Base-by-base conservation (phyloP, 2,888 invertebrate species). In the Priocnemis perturbator region DNA sequence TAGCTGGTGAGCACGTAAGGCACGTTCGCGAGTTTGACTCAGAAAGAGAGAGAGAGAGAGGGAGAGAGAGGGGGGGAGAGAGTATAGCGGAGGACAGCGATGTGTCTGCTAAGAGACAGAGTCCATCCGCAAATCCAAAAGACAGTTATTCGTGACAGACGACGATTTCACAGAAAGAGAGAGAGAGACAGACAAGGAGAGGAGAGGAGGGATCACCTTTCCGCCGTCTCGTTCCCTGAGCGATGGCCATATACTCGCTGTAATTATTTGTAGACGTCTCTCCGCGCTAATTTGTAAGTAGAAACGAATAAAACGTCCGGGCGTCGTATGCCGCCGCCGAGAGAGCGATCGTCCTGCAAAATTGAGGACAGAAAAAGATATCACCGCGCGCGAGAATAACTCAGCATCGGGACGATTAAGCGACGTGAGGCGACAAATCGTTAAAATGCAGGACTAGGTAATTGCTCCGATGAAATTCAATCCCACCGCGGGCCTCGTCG, bases 271-370 rank as follows among this genome's bases (percentile, higher is more conserved):
- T 59, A 30, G 64, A 50, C 60, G 23, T 44, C 26, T 44, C 26
- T 19, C 50, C 20, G 20, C 48, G 67, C 73, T 69, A 67, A 78
- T 77, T 77, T 69, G 67, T 52, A 50, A 69, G 53, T 55, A n/a
- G 69, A 67, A 64, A 59, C 60, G 65, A 30, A 55, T 47, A 52
- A 57, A 30, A 37, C 45, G 45, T 64, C 21, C 52, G 44, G 63
- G 64, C 57, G 48, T 64, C 64, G 60, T 69, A 44, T 26, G n/a
- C 64, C 63, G 60, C 50, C 60, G 53, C 45, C 53, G 67, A 58
- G 37, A 37, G n/a, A 26, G 19, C 30, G 19, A 30, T 19, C 14
- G 37, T 56, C 30, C 17, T 4, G 17, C 30, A n/a, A 55, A n/a
- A 19, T 37, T 7, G 37, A 3, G 37, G 11, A 37, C 2, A 9